A percentile compares a stretch with the other conserved stretches of the same genome.
phyloP scores from a whole-genome alignment of 2,888 invertebrate species.

The Drosophila colorata region DNA sequence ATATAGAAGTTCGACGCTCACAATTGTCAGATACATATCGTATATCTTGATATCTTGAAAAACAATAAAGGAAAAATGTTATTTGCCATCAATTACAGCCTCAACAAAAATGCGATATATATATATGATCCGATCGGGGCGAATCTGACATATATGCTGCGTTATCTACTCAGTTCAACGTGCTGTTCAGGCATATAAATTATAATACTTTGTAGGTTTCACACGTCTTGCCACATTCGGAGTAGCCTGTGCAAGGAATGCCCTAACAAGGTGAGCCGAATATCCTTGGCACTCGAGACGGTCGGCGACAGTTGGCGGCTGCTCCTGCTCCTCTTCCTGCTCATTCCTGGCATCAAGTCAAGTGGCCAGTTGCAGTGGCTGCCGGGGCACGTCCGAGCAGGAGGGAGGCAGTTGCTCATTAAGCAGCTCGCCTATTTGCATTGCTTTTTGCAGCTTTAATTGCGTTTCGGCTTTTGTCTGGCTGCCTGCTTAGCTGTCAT shows the following conservation, averaged over 20 bases:
- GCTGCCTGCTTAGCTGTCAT: constrained; percentile 3
- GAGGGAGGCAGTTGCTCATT: constrained; percentile 24
- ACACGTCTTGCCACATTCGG: no score
- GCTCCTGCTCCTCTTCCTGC: constrained; percentile 9
- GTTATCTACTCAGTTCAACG: no score
- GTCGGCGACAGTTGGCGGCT: constrained; percentile 38
- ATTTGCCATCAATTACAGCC: no score
- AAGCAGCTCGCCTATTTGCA: constrained; percentile 45
- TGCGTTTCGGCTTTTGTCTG: constrained; percentile 53
- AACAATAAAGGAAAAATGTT: no score
- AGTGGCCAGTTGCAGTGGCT: constrained; percentile 28
- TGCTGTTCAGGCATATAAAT: no score
- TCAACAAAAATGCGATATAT: no score
- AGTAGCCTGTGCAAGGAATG: constrained; percentile 2
- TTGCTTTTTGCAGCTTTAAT: constrained; percentile 48
- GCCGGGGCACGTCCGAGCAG: constrained; percentile 24
- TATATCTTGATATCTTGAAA: no score
- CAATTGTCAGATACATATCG: no score
- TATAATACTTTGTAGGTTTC: no score
- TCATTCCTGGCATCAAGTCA: constrained; percentile 40
- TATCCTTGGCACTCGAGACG: constrained; percentile 39
- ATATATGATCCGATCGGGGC: no score
- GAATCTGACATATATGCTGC: no score
- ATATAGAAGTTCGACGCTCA: no score
- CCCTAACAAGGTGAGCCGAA: constrained; percentile 21